These are phyloP conservation scores for Pygoscelis adeliae DNA, from an alignment of 2,113 vertebrate species.

Conservation along the genomic window DNA sequence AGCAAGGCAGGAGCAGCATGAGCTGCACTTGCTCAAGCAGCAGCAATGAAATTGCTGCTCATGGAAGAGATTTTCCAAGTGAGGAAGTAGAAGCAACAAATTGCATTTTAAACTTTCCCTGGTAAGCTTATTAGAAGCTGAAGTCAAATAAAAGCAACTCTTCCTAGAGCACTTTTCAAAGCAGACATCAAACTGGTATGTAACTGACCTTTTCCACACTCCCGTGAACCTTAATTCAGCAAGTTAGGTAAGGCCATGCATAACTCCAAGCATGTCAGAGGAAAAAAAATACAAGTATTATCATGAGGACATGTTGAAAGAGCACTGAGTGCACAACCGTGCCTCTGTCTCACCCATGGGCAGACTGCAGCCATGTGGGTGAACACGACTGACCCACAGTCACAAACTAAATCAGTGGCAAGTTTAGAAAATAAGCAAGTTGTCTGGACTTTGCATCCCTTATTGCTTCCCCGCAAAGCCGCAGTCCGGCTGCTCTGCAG, in stretches of 20 bases:
- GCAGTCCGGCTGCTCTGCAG: background rate
- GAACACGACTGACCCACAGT: background rate
- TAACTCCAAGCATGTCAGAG: background rate
- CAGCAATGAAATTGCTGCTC: background rate
- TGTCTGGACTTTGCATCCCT: background rate
- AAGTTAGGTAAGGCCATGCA: background rate
- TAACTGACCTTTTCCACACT: background rate
- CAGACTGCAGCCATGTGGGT: background rate
- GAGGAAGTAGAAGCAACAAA: background rate
- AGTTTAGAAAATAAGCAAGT: background rate
- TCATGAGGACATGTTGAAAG: fast-evolving
- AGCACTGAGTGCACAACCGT: fast-evolving
- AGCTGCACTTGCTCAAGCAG: background rate
- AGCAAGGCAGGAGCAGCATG: background rate
- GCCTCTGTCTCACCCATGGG: fast-evolving
- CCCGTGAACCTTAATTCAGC: background rate
- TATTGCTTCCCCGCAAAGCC: background rate
- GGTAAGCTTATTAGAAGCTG: background rate
- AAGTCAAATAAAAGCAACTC: background rate
- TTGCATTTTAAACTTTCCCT: background rate
- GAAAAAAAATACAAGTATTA: background rate
- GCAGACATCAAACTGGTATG: background rate
- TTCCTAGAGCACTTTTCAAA: background rate
- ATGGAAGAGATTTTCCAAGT: background rate
- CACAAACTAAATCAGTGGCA: background rate